phyloP scores from a whole-genome alignment of 1,140 invertebrate genomes.

The Proctacanthus coquilletti region DNA sequence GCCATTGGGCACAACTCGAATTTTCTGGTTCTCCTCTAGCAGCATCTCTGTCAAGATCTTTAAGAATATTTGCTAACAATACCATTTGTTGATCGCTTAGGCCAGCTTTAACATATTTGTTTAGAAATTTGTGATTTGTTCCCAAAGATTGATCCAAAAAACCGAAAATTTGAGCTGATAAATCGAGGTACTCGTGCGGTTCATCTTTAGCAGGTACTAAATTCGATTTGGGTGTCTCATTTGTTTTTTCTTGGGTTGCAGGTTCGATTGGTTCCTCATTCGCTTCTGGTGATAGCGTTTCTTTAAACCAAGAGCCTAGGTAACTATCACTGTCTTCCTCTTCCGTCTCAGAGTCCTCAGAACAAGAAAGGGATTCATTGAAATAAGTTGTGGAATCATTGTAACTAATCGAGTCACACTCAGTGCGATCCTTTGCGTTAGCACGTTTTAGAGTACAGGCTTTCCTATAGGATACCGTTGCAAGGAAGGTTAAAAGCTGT shows the following conservation, averaged over 20 bases:
- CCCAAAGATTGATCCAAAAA: slow-evolving; percentile 27
- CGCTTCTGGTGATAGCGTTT: slow-evolving; percentile 64
- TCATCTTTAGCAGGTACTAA: slow-evolving; percentile 80
- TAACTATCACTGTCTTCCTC: slow-evolving; percentile 79
- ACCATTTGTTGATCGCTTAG: slow-evolving; percentile 62
- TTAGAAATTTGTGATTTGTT: slow-evolving; percentile 32
- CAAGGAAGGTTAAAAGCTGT: slow-evolving; percentile 71
- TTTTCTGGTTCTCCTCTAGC: slow-evolving; percentile 18
- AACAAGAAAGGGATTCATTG: slow-evolving; percentile 79
- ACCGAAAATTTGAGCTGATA: slow-evolving; percentile 25
- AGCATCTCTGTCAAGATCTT: slow-evolving; percentile 63
- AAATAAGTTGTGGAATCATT: slow-evolving; percentile 88
- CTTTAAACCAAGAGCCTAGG: slow-evolving; percentile 83
- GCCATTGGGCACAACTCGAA: slow-evolving; percentile 17
- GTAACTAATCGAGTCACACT: slow-evolving; percentile 56
- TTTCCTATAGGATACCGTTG: slow-evolving; percentile 78
- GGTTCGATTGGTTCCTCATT: slow-evolving; percentile 39
- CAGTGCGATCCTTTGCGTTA: slow-evolving; percentile 60
- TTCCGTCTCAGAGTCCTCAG: slow-evolving; percentile 73
- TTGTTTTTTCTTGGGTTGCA: slow-evolving; percentile 30
- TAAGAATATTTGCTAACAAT: slow-evolving; percentile 63
- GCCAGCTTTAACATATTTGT: slow-evolving; percentile 40
- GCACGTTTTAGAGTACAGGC: slow-evolving; percentile 64
- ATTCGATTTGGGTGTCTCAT: slow-evolving; percentile 24
- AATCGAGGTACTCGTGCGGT: slow-evolving; percentile 46